A percentile compares a stretch with the other conserved stretches of the same genome.
Conservation (phyloP, 2,113 vertebrate genomes). For the Cranoglanis bouderius region DNA sequence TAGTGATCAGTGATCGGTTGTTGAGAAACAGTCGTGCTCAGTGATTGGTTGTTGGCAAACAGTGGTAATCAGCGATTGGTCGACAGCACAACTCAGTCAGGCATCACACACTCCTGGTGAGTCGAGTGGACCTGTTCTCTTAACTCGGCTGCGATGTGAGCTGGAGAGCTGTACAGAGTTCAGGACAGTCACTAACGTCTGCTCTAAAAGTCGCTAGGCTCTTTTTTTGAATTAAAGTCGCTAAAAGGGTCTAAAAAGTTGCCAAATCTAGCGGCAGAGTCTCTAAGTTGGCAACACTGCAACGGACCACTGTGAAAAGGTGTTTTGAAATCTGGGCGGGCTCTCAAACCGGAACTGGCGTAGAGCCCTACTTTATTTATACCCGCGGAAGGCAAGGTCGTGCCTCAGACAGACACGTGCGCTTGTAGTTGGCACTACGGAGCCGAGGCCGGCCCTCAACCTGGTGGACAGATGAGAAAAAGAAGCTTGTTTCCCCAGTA, state of each 20-base stretch:
- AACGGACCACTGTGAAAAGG: neutral
- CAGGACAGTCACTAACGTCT: neutral
- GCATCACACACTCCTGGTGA: neutral
- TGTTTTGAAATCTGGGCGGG: neutral
- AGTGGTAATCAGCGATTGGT: neutral
- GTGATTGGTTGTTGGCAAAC: neutral
- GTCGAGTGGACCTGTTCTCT: neutral
- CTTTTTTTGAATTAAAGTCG: neutral
- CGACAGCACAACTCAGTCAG: neutral
- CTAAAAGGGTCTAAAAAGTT: neutral
- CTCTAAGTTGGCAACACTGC: neutral
- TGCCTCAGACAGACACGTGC: slow-evolving; percentile 51
- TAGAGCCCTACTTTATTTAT: slow-evolving; percentile 1
- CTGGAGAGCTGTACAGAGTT: neutral
- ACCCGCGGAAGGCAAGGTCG: slow-evolving; percentile 46
- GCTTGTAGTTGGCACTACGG: slow-evolving; percentile 16
- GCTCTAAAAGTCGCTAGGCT: neutral
- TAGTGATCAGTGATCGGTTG: neutral
- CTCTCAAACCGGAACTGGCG: slow-evolving; percentile 61
- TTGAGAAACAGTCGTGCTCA: neutral
- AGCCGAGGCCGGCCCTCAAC: neutral
- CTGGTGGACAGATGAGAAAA: neutral
- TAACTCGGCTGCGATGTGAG: neutral
- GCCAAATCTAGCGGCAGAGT: no score
- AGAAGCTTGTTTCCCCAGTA: neutral